These are phyloP conservation scores for Megalurothrips usitatus DNA, from an alignment of 2,888 invertebrate genomes.

Conservation along the genomic window DNA sequence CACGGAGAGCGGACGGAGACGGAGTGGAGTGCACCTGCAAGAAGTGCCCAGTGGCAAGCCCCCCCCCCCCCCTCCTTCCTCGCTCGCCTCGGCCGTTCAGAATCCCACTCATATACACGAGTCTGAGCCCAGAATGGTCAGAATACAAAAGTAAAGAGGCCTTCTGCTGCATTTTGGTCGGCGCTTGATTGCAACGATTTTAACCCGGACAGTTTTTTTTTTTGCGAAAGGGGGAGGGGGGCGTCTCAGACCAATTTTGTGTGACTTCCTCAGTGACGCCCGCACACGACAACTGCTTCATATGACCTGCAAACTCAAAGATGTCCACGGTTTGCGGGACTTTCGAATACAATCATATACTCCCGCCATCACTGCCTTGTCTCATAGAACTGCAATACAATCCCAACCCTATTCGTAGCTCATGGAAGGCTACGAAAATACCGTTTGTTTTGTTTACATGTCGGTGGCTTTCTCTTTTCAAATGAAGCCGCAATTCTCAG, in stretches of 20 bases:
- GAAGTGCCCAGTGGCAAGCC: not conserved
- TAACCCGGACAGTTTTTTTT: too few relatives aligned
- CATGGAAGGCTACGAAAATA: not conserved
- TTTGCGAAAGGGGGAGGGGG: too few relatives aligned
- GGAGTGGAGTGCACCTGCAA: too few relatives aligned
- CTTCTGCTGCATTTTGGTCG: not conserved
- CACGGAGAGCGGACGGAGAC: not conserved
- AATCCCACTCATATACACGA: not conserved
- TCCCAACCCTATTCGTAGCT: not conserved
- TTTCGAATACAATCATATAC: not conserved
- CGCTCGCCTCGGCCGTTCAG: not conserved
- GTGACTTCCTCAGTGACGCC: too few relatives aligned
- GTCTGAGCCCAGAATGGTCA: not conserved
- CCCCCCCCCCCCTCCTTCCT: not conserved
- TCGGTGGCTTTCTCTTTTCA: not conserved
- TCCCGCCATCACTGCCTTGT: not conserved
- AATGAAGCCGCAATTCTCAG: not conserved
- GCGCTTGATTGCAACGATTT: not conserved
- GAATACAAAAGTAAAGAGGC: not conserved
- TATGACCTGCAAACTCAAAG: too few relatives aligned
- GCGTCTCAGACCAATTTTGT: too few relatives aligned
- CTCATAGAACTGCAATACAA: too few relatives aligned
- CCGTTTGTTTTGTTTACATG: constrained; percentile 12
- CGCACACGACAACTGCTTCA: too few relatives aligned
- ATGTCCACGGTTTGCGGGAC: not conserved